Conservation (phyloP, 2,888 invertebrate genomes). For the Gryllus longicercus region DNA sequence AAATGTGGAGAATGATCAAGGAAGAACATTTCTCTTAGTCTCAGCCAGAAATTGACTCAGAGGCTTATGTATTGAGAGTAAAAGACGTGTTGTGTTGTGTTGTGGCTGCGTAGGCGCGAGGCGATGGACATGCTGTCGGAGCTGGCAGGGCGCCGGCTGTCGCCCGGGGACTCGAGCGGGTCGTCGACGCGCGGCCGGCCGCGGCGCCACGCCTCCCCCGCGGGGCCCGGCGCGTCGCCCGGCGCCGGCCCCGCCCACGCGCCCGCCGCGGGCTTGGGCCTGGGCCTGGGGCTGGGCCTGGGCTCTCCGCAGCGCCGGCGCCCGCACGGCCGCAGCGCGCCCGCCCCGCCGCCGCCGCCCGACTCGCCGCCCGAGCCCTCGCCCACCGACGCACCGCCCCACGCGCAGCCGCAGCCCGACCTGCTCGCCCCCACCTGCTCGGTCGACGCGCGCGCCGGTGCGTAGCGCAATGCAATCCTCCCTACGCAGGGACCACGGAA, state of each 20-base stretch:
- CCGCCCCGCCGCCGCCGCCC: slow-evolving; percentile 38
- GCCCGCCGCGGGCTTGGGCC: slow-evolving; percentile 56
- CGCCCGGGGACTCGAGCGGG: slow-evolving; percentile 55
- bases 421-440: no score
- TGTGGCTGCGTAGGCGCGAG: slow-evolving; percentile 56
- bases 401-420: no score
- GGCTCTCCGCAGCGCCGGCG: not conserved
- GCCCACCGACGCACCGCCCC: no score
- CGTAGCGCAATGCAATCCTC: no score
- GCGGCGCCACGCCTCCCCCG: slow-evolving; percentile 38
- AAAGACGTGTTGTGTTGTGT: not conserved
- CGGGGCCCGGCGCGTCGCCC: slow-evolving; percentile 11
- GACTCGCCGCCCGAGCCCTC: not conserved
- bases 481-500: no score
- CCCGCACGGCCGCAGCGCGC: not conserved
- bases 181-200: not conserved
- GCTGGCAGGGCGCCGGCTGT: slow-evolving; percentile 70
- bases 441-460: no score
- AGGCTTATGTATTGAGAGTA: no score
- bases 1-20: no score
- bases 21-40: no score
- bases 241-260: no score
- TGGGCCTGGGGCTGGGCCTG: slow-evolving; percentile 45
- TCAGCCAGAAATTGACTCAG: no score
- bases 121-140: slow-evolving; percentile 82